Conservation (phyloP, 2,797 vertebrate genomes). For the Kryptopterus vitreolus region DNA sequence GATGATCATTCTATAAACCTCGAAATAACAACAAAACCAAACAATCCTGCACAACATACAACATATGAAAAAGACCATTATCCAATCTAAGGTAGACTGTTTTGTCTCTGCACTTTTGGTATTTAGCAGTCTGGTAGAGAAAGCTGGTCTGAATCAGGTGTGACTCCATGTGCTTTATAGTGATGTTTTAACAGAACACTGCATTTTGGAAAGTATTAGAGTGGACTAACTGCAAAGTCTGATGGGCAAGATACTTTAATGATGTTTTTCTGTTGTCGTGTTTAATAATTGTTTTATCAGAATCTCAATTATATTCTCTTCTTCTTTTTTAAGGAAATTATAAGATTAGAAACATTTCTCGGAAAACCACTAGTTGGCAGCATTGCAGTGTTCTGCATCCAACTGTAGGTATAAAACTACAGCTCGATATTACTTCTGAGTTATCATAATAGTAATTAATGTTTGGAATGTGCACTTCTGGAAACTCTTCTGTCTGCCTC, state of each 20-base stretch:
- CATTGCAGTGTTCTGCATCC: neutral
- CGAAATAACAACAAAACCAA: neutral
- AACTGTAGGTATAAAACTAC: neutral
- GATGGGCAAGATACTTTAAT: neutral
- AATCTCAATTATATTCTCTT: neutral
- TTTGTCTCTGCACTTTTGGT: neutral
- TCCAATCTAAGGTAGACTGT: neutral
- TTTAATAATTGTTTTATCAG: neutral
- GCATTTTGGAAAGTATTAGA: neutral
- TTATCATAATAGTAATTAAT: neutral
- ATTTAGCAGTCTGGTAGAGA: too few relatives aligned
- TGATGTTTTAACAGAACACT: neutral
- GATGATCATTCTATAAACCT: neutral
- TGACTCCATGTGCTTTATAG: neutral
- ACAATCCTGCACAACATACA: neutral
- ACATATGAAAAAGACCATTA: neutral
- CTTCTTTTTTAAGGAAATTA: too few relatives aligned
- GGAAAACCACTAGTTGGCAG: neutral
- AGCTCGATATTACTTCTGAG: neutral
- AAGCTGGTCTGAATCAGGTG: neutral
- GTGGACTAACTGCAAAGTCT: neutral
- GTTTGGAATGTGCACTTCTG: constrained; percentile 3
- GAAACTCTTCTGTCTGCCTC: constrained; percentile 18
- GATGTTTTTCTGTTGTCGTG: neutral
- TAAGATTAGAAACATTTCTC: neutral